Conservation (phyloP, 1,140 invertebrate genomes). For the Neocloeon triangulifer region DNA sequence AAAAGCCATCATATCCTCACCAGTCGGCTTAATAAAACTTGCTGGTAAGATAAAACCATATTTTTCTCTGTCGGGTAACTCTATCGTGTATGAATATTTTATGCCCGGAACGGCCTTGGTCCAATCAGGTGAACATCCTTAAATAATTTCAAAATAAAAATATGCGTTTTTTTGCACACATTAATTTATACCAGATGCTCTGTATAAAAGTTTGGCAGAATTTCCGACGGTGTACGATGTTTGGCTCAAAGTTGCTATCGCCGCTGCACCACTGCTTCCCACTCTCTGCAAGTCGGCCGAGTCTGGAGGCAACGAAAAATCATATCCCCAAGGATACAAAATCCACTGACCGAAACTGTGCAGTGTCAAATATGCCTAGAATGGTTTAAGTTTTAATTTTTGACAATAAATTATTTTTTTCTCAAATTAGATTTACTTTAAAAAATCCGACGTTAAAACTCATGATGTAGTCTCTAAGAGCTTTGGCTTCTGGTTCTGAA, state of each 20-base stretch:
- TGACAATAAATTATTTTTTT: constrained; percentile 14
- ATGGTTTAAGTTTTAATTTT: too few relatives aligned
- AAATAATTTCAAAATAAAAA: too few relatives aligned
- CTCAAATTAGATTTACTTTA: constrained; percentile 25
- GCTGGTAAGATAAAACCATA: constrained; percentile 28
- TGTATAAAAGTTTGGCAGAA: too few relatives aligned
- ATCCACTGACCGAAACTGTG: constrained; percentile 48
- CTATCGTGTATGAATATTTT: constrained; percentile 27
- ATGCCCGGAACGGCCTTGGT: constrained; percentile 25
- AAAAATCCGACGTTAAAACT: constrained; percentile 4
- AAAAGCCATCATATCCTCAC: too few relatives aligned
- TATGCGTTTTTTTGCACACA: too few relatives aligned
- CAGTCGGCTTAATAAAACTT: constrained; percentile 20
- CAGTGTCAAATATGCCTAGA: constrained; percentile 33
- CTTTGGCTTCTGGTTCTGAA: constrained; percentile 62
- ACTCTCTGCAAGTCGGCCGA: constrained; percentile 17
- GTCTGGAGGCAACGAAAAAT: constrained; percentile 22
- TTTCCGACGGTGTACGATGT: too few relatives aligned
- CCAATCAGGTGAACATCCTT: constrained; percentile 32
- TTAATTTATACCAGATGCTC: too few relatives aligned
- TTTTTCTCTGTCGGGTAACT: constrained; percentile 25
- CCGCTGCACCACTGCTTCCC: too few relatives aligned
- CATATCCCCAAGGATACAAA: constrained; percentile 43
- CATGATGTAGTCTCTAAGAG: constrained; percentile 13
- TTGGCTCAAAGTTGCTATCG: too few relatives aligned